Evolutionary conservation across 2,113 vertebrate genomes (phyloP), one percentile per base, ranked within the genome.

Genomic region (Orycteropus afer): DNA sequence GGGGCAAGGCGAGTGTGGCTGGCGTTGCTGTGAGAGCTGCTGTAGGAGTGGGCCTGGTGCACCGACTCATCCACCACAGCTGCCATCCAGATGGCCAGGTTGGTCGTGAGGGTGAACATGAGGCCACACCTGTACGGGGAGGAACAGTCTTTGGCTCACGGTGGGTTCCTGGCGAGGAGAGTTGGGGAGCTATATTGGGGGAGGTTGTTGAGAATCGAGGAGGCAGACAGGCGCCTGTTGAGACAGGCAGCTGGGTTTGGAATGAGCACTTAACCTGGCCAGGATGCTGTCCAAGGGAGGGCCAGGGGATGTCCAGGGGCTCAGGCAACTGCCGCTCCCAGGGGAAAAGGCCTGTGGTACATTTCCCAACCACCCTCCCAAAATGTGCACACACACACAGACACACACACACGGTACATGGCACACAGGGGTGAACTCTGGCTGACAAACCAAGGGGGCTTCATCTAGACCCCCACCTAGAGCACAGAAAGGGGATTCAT

Each of bases 11-110:
- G 92, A 51, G 63, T 0, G 32, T 93, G 57, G 94, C 96, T 97
- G 92, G 29, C 0, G n/a, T 95, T 95, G 95, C 57, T 7, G 2
- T 59, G 59, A 8, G 73, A 42, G 6, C 22, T 59, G 61, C 47
- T 57, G 82, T 96, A 77, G 67, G 97, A 32, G 29, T 93, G 96
- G 0, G 99, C 98, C 97, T 99, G 99, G 96, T 99, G 99, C 32
- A 99, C 82, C 0, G 99, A 99, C 96, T 99, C 99, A 0, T 99
- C 99, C 1, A 99, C 99, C 67, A 99, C 99, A 0, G 98, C 98
- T 0, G 98, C 98, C 99, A 99, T 99, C 99, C 99, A 99, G 94
- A 99, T 88, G 0, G 99, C 98, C 20, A 99, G 96, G 97, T 99
- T 99, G 90, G 99, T 99, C 59, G 99, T 98, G 82, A 99, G 98